Evolutionary conservation across 2,797 vertebrate genomes (phyloP), one percentile per base, ranked within the genome.

Genomic region (Rhabdomys pumilio): DNA sequence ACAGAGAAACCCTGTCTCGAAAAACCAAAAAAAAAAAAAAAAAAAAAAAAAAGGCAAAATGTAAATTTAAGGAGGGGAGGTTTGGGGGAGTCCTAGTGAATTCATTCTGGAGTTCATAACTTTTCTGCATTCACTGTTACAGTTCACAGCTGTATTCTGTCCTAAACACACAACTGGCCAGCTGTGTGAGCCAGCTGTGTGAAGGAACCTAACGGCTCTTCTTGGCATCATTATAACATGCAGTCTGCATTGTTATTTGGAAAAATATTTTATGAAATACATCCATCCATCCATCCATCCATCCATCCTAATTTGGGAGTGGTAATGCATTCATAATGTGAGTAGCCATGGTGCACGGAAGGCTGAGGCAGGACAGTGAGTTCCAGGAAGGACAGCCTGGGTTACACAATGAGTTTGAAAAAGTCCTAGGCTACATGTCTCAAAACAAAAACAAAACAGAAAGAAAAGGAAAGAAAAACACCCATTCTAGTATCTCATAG

Each of bases 221-320:
- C 26, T 31, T 34, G 53, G 44, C 57, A 89, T 41, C 17, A 69
- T 57, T 82, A 4, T 29, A 76, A 63, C 61, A 89, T 55, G 55
- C 80, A 65, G 19, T 47, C 34, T 72, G 69, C 29, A 0, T n/a
- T n/a, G 34, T 69, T 91, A 47, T 81, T 96, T 44, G 92, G 47
- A 88, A 95, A 61, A 92, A 63, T 59, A 44, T 24, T 76, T 96
- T 34, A 55, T 34, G 57, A 53, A 65, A 76, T 94, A 47, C 14
- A 7, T 87, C 34, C 73, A 61, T 14, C 34, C 73, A 67, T 38
- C 38, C 73, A 67, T 38, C 38, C 14, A 7, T 87, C 34, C 73
- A 61, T 14, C 53, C 26, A 55, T 79, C 75, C 4, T n/a, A 55
- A 38, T 14, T 26, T 55, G 5, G 0, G 9, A 19, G 20, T n/a